Evolutionary conservation across 2,888 invertebrate genomes (phyloP).

Genomic region (Dascillus cervinus): DNA sequence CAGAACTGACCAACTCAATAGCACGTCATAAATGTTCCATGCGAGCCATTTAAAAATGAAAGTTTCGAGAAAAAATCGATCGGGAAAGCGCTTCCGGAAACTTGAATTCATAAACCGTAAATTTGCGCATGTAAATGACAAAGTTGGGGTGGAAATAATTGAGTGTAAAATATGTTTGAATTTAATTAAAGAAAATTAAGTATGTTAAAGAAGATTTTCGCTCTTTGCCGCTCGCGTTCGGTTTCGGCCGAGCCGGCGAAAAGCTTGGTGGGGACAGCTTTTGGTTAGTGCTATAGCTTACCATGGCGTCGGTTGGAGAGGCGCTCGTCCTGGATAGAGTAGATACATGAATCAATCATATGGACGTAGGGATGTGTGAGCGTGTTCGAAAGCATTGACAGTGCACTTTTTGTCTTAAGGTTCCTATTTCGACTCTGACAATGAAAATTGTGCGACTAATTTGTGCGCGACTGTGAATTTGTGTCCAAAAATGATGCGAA

Average conservation of each 20-base stretch:
- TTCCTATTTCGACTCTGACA: no score
- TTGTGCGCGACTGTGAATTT: no score
- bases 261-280: slow-evolving; percentile 28
- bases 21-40: no score
- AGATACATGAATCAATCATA: slow-evolving; percentile 25
- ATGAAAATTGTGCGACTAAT: no score
- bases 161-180: slow-evolving; percentile 5
- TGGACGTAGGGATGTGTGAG: slow-evolving; percentile 21
- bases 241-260: slow-evolving; percentile 27
- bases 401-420: neutral
- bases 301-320: slow-evolving; percentile 27
- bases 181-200: slow-evolving; percentile 19
- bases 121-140: no score
- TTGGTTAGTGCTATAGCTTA: slow-evolving; percentile 32
- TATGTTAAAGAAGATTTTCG: slow-evolving; percentile 26
- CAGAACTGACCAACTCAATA: slow-evolving; percentile 15
- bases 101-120: no score
- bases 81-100: neutral
- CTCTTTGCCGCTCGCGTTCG: slow-evolving; percentile 34
- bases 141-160: no score
- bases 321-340: slow-evolving; percentile 22
- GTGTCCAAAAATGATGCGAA: no score
- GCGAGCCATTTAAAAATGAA: no score
- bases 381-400: slow-evolving; percentile 3
- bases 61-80: no score